Evolutionary conservation across 2,888 invertebrate genomes (phyloP).

Genomic region (Parnassius apollo): DNA sequence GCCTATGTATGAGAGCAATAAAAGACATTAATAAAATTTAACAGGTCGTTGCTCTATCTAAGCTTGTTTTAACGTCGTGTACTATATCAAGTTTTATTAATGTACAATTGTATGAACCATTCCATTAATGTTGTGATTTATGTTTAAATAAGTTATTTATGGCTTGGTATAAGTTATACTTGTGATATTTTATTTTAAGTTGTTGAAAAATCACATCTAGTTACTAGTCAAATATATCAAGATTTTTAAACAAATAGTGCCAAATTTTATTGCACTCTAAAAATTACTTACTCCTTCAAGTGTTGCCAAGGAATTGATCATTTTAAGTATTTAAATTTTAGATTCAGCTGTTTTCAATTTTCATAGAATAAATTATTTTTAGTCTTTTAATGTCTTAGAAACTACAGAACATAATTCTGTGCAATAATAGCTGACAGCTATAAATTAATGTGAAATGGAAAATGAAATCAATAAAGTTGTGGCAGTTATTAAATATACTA

Average conservation of each 20-base stretch:
- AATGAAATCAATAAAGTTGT: neutral
- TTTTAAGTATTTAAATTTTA: conserved; percentile 2
- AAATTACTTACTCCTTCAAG: conserved; percentile 27
- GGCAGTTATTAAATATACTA: neutral
- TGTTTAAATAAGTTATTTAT: conserved; percentile 38
- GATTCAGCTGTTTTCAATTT: too few species aligned
- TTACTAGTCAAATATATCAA: conserved; percentile 60
- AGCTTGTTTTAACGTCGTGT: too few species aligned
- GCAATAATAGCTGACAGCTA: conserved; percentile 2
- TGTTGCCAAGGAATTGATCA: conserved; percentile 49
- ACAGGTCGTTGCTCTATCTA: too few species aligned
- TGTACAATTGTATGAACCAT: conserved; percentile 38
- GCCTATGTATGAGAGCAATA: conserved; percentile 52
- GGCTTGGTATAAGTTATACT: conserved; percentile 29
- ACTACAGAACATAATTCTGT: neutral
- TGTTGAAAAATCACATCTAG: conserved; percentile 40
- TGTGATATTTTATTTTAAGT: conserved; percentile 30
- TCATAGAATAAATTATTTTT: too few species aligned
- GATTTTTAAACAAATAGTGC: conserved; percentile 55
- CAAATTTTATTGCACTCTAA: conserved; percentile 65
- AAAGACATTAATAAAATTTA: conserved; percentile 35
- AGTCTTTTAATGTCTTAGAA: neutral
- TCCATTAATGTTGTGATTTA: conserved; percentile 55
- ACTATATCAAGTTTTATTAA: conserved; percentile 26
- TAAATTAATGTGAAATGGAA: neutral